phyloP scores from a whole-genome alignment of 2,888 invertebrate genomes.

The Eupithecia dodoneata region DNA sequence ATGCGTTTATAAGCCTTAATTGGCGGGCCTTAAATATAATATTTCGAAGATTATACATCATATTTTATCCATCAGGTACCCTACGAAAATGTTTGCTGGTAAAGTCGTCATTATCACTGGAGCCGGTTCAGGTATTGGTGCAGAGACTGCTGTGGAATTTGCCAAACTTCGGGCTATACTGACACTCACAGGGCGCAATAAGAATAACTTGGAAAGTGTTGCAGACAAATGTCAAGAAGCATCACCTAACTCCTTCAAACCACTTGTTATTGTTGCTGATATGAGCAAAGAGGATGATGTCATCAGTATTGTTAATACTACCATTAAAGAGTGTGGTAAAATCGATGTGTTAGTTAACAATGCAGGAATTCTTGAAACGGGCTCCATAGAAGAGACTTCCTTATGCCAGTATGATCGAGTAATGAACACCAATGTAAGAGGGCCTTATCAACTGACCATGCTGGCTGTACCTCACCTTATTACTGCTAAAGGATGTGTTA shows the following conservation, averaged over 20 bases:
- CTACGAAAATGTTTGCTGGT: conserved; percentile 69
- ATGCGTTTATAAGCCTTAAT: too few relatives aligned
- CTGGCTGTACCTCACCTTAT: conserved; percentile 92
- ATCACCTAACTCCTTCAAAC: conserved; percentile 69
- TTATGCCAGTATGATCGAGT: conserved; percentile 93
- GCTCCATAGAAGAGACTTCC: conserved; percentile 91
- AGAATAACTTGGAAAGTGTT: conserved; percentile 86
- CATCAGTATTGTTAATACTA: conserved; percentile 86
- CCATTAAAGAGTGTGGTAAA: conserved; percentile 86
- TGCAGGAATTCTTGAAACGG: conserved; percentile 92
- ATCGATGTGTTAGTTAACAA: conserved; percentile 93
- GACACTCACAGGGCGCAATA: conserved; percentile 88
- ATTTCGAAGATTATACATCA: not conserved
- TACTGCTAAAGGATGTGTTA: conserved; percentile 91
- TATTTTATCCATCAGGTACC: conserved; percentile 1
- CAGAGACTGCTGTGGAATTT: conserved; percentile 87
- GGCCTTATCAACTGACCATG: conserved; percentile 91
- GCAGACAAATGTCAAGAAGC: conserved; percentile 81
- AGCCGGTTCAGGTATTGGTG: conserved; percentile 90
- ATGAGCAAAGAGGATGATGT: conserved; percentile 88
- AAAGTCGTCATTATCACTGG: conserved; percentile 87
- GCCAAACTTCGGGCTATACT: conserved; percentile 86
- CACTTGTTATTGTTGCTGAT: conserved; percentile 86
- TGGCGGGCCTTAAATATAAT: not conserved
- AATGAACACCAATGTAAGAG: conserved; percentile 94